Conservation (phyloP, 2,113 vertebrate species). For the Neodontobutis hainanensis region DNA sequence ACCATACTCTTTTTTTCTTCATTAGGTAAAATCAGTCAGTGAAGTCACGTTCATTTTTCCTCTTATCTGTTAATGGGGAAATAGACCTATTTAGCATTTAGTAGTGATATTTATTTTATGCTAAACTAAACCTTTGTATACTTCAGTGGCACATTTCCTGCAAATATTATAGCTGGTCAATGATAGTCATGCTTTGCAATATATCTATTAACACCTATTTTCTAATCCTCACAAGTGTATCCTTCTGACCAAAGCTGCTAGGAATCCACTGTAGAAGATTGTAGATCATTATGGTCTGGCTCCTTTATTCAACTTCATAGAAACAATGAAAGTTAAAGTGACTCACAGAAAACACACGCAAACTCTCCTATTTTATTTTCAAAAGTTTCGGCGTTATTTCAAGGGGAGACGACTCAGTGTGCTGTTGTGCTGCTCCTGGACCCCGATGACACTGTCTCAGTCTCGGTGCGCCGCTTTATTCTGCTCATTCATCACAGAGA, state of each 20-base stretch:
- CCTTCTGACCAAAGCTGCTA: not conserved
- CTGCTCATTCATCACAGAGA: conserved; percentile 33
- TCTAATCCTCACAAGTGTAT: not conserved
- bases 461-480: conserved; percentile 16
- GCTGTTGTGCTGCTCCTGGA: not conserved
- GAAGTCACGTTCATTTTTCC: too few relatives aligned
- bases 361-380: not conserved
- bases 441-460: not conserved
- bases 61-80: too few relatives aligned
- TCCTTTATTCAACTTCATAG: conserved; percentile 20
- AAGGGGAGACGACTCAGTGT: not conserved
- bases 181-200: too few relatives aligned
- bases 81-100: too few relatives aligned
- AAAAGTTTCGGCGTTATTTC: not conserved
- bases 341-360: not conserved
- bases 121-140: too few relatives aligned
- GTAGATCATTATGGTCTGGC: conserved; percentile 32
- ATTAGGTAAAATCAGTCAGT: too few relatives aligned
- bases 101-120: too few relatives aligned
- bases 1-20: too few relatives aligned
- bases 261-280: conserved; percentile 13
- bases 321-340: not conserved
- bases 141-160: too few relatives aligned
- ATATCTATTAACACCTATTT: not conserved
- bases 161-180: too few relatives aligned